Percentiles rank a stretch among this genome's conserved stretches.
phyloP scores from a whole-genome alignment of 2,113 vertebrate species.

The Suncus etruscus region DNA sequence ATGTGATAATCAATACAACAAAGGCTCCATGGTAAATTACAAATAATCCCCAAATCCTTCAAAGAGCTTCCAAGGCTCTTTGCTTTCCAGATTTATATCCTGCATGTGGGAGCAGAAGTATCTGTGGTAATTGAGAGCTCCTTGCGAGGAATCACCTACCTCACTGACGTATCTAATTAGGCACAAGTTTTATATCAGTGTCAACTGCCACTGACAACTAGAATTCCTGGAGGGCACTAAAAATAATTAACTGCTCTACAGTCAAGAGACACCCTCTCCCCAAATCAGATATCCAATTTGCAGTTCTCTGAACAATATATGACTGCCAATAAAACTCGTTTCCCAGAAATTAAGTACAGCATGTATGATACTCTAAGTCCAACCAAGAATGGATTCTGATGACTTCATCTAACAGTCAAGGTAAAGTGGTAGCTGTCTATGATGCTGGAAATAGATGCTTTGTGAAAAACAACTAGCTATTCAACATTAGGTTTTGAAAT shows the following conservation, averaged over 20 bases:
- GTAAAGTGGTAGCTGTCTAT: neutral
- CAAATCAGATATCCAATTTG: slow-evolving; percentile 60
- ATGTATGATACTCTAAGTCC: neutral
- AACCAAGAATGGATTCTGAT: neutral
- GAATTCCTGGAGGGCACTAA: slow-evolving; percentile 56
- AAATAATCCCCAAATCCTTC: slow-evolving; percentile 73
- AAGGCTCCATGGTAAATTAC: slow-evolving; percentile 71
- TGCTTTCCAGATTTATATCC: neutral
- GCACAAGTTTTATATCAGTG: slow-evolving; percentile 53
- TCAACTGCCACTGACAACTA: slow-evolving; percentile 39
- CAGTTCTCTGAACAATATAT: slow-evolving; percentile 57
- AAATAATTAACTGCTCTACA: slow-evolving; percentile 56
- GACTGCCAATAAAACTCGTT: slow-evolving; percentile 42
- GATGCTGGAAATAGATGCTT: neutral
- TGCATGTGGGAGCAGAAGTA: slow-evolving; percentile 26
- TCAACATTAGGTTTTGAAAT: neutral
- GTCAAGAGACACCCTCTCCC: slow-evolving; percentile 16
- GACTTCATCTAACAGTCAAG: neutral
- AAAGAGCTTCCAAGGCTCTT: slow-evolving; percentile 47
- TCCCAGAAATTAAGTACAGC: neutral
- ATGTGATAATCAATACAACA: slow-evolving; percentile 77
- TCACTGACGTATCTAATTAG: slow-evolving; percentile 55
- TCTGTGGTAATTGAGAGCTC: slow-evolving; percentile 41
- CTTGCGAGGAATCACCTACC: slow-evolving; percentile 12
- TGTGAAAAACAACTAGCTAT: neutral